Evolutionary conservation across 2,113 vertebrate species (phyloP), one percentile per base, ranked within the genome.

Genomic region (Amphiprion percula): DNA sequence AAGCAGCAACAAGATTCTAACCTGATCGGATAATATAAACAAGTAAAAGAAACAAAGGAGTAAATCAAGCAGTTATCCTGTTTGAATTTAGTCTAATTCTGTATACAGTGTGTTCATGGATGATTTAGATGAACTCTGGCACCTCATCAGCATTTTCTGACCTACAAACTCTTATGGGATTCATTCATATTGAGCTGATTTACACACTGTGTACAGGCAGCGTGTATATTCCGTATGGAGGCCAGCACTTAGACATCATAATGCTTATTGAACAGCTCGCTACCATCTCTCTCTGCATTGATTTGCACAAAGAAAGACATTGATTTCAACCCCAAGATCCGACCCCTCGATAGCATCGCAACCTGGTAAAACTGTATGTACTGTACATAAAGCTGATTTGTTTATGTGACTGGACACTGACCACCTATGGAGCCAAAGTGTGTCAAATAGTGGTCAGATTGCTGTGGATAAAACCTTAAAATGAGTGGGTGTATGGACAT

Each of bases 141-240:
- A 44, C 41, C 14, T 44, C 11, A 44, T 44, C 11, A 12, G 4
- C 41, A 44, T 44, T 44, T 44, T 44, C 4, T 50, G 19, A 19
- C 19, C 23, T n/a, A 28, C 12, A 28, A 65, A 62, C 41, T 33
- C 30, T 44, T 26, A 2, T 1, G 44, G 24, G 49, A 47, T 72
- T 73, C 5, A 33, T 14, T 68, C 74, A 30, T 12, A 47, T 54
- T 54, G 41, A 61, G 21, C 53, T 63, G 33, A 85, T 73, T 82
- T 64, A 73, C 44, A 23, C 41, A 21, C 4, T 21, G 0, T 49
- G 23, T 55, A 39, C 2, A 21, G 44, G 17, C 33, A 17, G 19
- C n/a, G 21, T 55, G 46, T 21, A 11, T 47, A 17, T 3, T 60
- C 19, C 46, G 37, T 9, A 1, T n/a, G n/a, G 28, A 46, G 47